Conservation (phyloP, 2,113 vertebrate species). For the Cyanoderma ruficeps region DNA sequence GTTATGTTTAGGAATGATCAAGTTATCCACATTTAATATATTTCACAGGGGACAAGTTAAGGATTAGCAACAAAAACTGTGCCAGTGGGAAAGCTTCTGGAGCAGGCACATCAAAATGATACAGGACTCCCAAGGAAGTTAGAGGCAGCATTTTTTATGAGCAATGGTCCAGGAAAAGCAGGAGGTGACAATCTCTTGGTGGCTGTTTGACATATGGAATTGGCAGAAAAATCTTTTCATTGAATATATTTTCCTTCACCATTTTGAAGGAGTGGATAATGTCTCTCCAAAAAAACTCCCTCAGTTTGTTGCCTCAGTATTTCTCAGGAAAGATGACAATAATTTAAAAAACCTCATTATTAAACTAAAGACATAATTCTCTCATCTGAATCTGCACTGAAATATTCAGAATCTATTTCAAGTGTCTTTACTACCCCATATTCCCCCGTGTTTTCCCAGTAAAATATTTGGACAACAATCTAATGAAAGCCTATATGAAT, state of each 20-base stretch:
- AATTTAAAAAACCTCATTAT: background rate
- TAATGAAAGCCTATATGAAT: background rate
- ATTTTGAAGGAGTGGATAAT: background rate
- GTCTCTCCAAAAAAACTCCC: background rate
- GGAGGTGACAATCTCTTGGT: background rate
- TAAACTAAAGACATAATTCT: background rate
- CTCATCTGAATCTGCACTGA: background rate
- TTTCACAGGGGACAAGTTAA: background rate
- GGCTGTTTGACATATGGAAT: background rate
- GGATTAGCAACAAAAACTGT: background rate
- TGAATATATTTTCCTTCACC: background rate
- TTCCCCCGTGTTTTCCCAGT: background rate
- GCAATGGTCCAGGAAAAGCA: background rate
- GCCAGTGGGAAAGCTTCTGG: background rate
- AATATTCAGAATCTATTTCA: background rate
- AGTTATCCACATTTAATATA: background rate
- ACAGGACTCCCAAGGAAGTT: background rate
- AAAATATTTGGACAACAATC: background rate
- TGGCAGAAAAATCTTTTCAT: background rate
- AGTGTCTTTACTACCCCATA: rapidly evolving
- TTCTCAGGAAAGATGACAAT: background rate
- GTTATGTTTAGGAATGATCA: background rate
- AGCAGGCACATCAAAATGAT: background rate
- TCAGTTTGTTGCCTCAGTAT: background rate
- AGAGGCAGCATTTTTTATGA: background rate